phyloP scores from a whole-genome alignment of 2,888 invertebrate species.

The Eupeodes latifasciatus region DNA sequence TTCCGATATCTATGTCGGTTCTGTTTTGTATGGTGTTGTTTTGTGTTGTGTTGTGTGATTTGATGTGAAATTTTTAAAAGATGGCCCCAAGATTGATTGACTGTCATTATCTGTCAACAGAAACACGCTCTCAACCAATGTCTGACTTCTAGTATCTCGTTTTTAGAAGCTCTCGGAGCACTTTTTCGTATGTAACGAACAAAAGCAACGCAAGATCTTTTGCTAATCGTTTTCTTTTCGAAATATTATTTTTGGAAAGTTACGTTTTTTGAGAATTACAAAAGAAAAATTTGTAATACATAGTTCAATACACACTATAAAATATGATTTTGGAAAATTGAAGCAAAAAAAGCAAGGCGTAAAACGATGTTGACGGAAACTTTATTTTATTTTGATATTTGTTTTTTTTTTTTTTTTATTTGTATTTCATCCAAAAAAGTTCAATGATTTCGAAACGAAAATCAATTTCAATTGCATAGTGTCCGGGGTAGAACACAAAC shows the following conservation, averaged over 20 bases:
- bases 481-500: not conserved
- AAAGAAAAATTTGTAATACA: constrained; percentile 45
- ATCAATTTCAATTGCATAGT: constrained; percentile 63
- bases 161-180: not conserved
- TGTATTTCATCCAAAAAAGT: constrained; percentile 33
- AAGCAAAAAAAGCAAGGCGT: not conserved
- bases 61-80: constrained; percentile 44
- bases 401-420: constrained; percentile 17
- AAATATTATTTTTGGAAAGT: constrained; percentile 25
- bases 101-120: constrained; percentile 60
- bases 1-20: constrained; percentile 63
- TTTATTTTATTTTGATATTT: constrained; percentile 33
- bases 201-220: constrained; percentile 40
- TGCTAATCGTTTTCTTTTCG: constrained; percentile 41
- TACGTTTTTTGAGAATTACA: constrained; percentile 52
- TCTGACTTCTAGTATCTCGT: constrained; percentile 14
- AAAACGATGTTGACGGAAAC: constrained; percentile 33
- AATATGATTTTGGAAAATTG: constrained; percentile 28
- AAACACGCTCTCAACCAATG: constrained; percentile 4
- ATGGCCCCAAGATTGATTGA: constrained; percentile 66
- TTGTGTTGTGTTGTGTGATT: constrained; percentile 27
- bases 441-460: constrained; percentile 69
- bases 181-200: constrained; percentile 7
- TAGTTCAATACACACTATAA: constrained; percentile 48
- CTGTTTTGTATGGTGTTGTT: not conserved